Conservation (phyloP, 2,888 invertebrate genomes). For the Pachliopta kotzebuea region DNA sequence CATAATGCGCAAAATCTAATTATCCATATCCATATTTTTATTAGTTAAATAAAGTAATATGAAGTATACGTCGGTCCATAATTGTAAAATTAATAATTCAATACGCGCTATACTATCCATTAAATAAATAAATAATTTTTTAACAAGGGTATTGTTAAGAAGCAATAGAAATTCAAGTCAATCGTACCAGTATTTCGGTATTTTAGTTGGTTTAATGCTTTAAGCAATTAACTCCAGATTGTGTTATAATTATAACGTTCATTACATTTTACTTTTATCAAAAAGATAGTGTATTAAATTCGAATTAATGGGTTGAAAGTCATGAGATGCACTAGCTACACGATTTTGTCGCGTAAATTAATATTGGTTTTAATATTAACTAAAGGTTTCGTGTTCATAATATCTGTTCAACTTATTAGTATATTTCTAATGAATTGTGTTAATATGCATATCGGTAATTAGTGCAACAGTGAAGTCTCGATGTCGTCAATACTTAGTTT, state of each 20-base stretch:
- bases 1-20: constrained; percentile 17
- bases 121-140: too few relatives aligned
- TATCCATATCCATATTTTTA: constrained; percentile 16
- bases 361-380: constrained; percentile 30
- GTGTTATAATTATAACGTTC: constrained; percentile 12
- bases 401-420: constrained; percentile 39
- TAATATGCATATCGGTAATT: constrained; percentile 10
- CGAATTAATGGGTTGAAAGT: constrained; percentile 1
- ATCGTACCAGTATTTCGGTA: neutral
- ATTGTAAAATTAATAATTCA: neutral
- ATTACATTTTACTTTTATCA: constrained; percentile 21
- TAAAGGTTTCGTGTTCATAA: constrained; percentile 43
- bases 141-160: neutral
- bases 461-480: neutral
- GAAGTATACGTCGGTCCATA: neutral
- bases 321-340: constrained; percentile 32
- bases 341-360: constrained; percentile 27
- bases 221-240: constrained; percentile 13
- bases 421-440: constrained; percentile 36
- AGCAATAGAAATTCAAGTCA: neutral
- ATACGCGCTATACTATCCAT: neutral
- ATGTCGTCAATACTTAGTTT: neutral
- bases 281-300: constrained; percentile 9
- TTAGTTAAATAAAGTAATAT: constrained; percentile 2
- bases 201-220: constrained; percentile 11